phyloP scores from a whole-genome alignment of 1,140 invertebrate species.

The Atta colombica region DNA sequence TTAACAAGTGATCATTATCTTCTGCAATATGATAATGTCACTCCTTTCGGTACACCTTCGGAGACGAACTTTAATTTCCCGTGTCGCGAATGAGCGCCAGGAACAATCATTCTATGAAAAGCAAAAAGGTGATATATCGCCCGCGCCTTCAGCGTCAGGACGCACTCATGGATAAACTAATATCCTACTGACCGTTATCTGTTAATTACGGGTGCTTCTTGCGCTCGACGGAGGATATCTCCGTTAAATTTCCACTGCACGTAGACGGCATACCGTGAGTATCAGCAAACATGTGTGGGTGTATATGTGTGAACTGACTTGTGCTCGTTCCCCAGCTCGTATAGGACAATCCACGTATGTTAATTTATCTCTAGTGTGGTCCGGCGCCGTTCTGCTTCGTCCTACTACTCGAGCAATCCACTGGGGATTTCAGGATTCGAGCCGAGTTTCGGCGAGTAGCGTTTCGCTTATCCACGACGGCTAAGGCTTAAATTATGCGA shows the following conservation, averaged over 20 bases:
- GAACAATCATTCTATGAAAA: neutral
- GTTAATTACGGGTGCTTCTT: slow-evolving; percentile 75
- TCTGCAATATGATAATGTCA: neutral
- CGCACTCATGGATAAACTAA: slow-evolving; percentile 59
- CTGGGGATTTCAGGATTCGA: slow-evolving; percentile 59
- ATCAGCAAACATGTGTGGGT: neutral
- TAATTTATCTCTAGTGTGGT: slow-evolving; percentile 67
- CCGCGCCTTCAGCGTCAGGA: slow-evolving; percentile 29
- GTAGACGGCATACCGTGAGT: slow-evolving; percentile 33
- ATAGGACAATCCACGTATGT: slow-evolving; percentile 48
- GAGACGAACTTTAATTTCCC: slow-evolving; percentile 21
- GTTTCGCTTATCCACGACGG: slow-evolving; percentile 41
- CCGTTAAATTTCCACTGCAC: slow-evolving; percentile 68
- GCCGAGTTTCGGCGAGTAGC: slow-evolving; percentile 30
- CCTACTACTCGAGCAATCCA: slow-evolving; percentile 14
- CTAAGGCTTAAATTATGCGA: slow-evolving; percentile 64
- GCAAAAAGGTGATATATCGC: slow-evolving; percentile 45
- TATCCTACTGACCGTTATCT: slow-evolving; percentile 69
- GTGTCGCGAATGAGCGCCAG: neutral
- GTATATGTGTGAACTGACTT: neutral
- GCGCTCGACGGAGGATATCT: slow-evolving; percentile 42
- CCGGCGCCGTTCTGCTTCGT: slow-evolving; percentile 20
- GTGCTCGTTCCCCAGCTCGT: slow-evolving; percentile 17
- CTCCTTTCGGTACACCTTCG: neutral
- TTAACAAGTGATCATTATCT: neutral